Conservation (phyloP, 2,113 vertebrate genomes). For the Parus major region DNA sequence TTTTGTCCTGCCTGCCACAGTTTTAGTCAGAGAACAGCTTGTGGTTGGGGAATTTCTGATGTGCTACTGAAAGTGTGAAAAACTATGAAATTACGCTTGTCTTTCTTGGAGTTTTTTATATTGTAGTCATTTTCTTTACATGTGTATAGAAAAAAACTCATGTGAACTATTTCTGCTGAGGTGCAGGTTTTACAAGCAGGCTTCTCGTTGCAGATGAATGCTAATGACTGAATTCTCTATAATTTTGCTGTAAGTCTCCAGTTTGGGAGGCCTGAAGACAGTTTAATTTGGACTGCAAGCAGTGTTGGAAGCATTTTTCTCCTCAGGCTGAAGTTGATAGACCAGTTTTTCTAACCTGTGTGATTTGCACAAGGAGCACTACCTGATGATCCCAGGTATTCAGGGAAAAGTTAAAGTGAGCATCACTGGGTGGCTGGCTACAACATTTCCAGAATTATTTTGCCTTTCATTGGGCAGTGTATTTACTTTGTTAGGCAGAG, state of each 20-base stretch:
- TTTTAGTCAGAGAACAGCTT: not conserved
- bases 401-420: not conserved
- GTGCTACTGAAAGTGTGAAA: not conserved
- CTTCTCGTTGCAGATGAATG: not conserved
- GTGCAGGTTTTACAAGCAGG: not conserved
- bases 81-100: not conserved
- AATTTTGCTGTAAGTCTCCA: not conserved
- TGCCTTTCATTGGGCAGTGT: not conserved
- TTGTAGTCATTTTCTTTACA: not conserved
- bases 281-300: not conserved
- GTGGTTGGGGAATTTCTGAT: not conserved
- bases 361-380: not conserved
- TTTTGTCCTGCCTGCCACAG: not conserved
- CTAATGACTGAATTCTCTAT: not conserved
- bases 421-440: not conserved
- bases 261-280: not conserved
- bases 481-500: not conserved
- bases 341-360: not conserved
- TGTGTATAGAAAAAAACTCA: not conserved
- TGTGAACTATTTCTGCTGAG: not conserved
- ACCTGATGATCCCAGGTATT: not conserved
- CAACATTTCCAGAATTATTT: accelerated
- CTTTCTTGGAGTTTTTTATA: not conserved
- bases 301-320: not conserved
- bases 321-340: not conserved